phyloP scores from a whole-genome alignment of 2,888 invertebrate species.

The Drosophila nr. fundita region DNA sequence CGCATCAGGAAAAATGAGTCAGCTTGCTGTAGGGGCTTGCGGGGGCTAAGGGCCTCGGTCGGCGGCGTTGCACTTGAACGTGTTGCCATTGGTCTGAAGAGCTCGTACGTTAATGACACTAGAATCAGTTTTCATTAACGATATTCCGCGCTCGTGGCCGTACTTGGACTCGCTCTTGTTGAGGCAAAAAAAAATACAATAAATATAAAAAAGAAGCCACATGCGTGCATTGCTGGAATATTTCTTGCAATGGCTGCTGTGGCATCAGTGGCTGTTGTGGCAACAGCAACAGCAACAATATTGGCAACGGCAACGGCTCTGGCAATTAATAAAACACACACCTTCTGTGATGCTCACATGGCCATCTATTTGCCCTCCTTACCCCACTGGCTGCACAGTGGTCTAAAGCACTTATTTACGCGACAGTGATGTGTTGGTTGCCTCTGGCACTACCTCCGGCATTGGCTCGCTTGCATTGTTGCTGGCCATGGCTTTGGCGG shows the following conservation, averaged over 20 bases:
- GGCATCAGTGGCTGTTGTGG: slow-evolving; percentile 58
- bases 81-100: slow-evolving; percentile 70
- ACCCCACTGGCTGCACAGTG: slow-evolving; percentile 65
- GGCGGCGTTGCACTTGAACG: slow-evolving; percentile 63
- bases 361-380: slow-evolving; percentile 4
- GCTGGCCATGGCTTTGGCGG: slow-evolving; percentile 18
- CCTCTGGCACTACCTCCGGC: slow-evolving; percentile 24
- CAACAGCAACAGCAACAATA: slow-evolving; percentile 39
- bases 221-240: slow-evolving; percentile 79
- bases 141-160: slow-evolving; percentile 58
- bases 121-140: slow-evolving; percentile 82
- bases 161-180: slow-evolving; percentile 38
- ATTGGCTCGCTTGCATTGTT: slow-evolving; percentile 13
- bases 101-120: slow-evolving; percentile 81
- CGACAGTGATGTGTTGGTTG: slow-evolving; percentile 43
- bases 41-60: slow-evolving; percentile 1
- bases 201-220: slow-evolving; percentile 49
- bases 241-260: slow-evolving; percentile 55
- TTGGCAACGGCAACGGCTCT: slow-evolving; percentile 41
- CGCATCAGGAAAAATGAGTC: slow-evolving; percentile 70
- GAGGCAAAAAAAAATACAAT: slow-evolving; percentile 1
- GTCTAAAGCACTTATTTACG: slow-evolving; percentile 76
- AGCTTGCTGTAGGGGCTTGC: not conserved
- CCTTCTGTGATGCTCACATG: slow-evolving; percentile 64
- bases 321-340: slow-evolving; percentile 80